Evolutionary conservation across 2,888 invertebrate species (phyloP).

Genomic region (Penaeus monodon): DNA sequence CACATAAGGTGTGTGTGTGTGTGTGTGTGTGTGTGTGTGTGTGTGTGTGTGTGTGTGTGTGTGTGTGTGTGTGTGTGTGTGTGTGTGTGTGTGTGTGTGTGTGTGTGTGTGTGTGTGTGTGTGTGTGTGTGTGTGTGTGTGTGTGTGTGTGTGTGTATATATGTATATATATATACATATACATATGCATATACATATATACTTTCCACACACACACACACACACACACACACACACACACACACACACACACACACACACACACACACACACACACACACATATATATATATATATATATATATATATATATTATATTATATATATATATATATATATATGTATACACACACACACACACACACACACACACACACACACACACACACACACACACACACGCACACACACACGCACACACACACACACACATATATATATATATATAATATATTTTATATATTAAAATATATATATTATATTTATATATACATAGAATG

Average conservation of each 20-base stretch:
- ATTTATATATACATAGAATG: too few relatives aligned
- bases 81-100: too few relatives aligned
- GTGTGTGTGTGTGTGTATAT: background rate
- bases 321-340: constrained; percentile 14
- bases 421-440: background rate
- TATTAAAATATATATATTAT: background rate
- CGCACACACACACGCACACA: background rate
- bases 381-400: background rate
- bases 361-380: constrained; percentile 7
- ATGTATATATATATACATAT: constrained; percentile 11
- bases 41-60: too few relatives aligned
- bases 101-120: too few relatives aligned
- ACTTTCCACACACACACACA: background rate
- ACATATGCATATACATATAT: constrained; percentile 1
- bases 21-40: too few relatives aligned
- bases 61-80: too few relatives aligned
- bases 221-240: background rate
- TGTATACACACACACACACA: background rate
- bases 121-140: too few relatives aligned
- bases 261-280: background rate
- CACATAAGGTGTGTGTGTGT: too few relatives aligned
- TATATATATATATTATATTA: constrained; percentile 15
- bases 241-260: background rate
- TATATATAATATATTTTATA: background rate
- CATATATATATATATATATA: background rate